Conservation (phyloP, 2,797 vertebrate species). For the Centroberyx gerrardi region DNA sequence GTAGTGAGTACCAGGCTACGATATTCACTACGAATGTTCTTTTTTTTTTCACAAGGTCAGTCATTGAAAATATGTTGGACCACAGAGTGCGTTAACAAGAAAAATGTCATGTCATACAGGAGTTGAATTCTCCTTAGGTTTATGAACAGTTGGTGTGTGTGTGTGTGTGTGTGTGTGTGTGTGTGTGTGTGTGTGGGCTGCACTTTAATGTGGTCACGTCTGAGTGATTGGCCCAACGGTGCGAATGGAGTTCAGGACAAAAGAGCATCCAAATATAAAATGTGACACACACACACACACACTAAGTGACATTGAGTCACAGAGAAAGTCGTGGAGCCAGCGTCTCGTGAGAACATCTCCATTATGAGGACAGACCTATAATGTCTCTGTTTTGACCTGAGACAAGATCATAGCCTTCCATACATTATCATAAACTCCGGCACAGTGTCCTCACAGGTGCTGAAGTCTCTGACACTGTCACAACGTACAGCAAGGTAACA, state of each 20-base stretch:
- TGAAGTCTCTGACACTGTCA: constrained; percentile 16
- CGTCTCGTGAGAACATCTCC: constrained; percentile 40
- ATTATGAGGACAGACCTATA: constrained; percentile 21
- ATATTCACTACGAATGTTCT: too few relatives aligned
- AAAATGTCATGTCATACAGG: constrained; percentile 26
- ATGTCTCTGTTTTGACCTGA: constrained; percentile 16
- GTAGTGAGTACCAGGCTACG: not conserved
- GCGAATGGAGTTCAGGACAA: constrained; percentile 60
- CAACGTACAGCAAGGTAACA: constrained; percentile 2
- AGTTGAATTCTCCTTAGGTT: constrained; percentile 29
- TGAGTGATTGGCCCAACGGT: constrained; percentile 51
- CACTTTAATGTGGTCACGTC: constrained; percentile 60
- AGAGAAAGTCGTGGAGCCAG: constrained; percentile 21
- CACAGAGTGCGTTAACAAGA: constrained; percentile 33
- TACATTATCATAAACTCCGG: not conserved
- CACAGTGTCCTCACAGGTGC: constrained; percentile 1
- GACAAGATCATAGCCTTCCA: constrained; percentile 6
- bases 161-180: not conserved
- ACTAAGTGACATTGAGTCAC: constrained; percentile 30
- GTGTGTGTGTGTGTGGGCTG: constrained; percentile 12
- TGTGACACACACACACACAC: not conserved
- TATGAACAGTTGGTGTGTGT: constrained; percentile 23
- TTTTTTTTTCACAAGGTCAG: constrained; percentile 35
- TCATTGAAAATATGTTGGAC: constrained; percentile 40
- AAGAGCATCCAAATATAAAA: constrained; percentile 63